Evolutionary conservation across 1,140 invertebrate species (phyloP).

Genomic region (Archivesica marissinica): DNA sequence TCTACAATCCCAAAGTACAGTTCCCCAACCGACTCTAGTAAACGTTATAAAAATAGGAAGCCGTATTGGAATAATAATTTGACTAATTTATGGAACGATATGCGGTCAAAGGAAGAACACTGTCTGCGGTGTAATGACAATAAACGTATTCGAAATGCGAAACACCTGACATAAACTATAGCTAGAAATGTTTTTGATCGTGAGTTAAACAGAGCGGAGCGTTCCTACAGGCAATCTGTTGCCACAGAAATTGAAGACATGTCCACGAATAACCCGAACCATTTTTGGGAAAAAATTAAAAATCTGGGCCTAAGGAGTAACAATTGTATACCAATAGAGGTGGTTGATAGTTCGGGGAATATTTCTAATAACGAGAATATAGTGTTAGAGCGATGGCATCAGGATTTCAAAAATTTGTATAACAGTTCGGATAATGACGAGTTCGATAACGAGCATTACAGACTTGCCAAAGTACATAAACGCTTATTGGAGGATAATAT

Average conservation of each 20-base stretch:
- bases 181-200: constrained; percentile 28
- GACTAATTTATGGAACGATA: not conserved
- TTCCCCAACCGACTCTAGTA: not conserved
- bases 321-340: not conserved
- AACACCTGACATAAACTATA: not conserved
- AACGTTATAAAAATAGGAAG: constrained; percentile 5
- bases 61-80: constrained; percentile 49
- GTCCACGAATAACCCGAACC: too few species aligned
- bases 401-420: too few species aligned
- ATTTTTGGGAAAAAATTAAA: too few species aligned
- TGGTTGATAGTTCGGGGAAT: not conserved
- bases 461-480: too few species aligned
- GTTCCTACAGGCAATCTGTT: not conserved
- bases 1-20: not conserved
- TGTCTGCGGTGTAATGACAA: not conserved
- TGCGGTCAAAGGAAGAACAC: not conserved
- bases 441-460: too few species aligned
- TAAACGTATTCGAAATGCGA: not conserved
- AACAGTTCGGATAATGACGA: constrained; percentile 8
- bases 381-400: constrained; percentile 19
- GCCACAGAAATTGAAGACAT: too few species aligned
- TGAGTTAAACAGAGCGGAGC: not conserved
- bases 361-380: not conserved
- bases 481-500: too few species aligned
- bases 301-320: constrained; percentile 5